phyloP scores from a whole-genome alignment of 1,140 invertebrate genomes.

The Halesus radiatus region DNA sequence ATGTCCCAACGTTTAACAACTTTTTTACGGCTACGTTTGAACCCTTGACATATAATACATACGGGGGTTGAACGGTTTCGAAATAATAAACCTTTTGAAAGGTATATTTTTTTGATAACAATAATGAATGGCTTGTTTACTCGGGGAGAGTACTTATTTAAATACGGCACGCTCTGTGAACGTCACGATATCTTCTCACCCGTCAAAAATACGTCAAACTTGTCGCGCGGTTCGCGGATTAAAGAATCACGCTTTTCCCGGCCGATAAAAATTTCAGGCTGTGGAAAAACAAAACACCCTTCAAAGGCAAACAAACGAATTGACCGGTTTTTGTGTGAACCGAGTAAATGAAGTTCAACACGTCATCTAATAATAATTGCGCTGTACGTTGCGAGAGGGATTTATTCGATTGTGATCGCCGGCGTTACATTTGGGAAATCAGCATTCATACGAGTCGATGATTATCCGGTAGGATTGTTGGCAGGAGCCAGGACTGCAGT shows the following conservation, averaged over 20 bases:
- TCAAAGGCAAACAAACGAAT: slow-evolving; percentile 6
- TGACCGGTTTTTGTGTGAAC: slow-evolving; percentile 9
- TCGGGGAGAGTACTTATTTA: background rate
- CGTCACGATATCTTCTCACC: slow-evolving; percentile 20
- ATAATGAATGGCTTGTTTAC: slow-evolving; percentile 10
- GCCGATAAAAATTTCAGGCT: slow-evolving; percentile 13
- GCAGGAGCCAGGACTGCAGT: no score
- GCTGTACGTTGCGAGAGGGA: background rate
- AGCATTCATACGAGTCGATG: slow-evolving; percentile 42
- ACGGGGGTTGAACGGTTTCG: background rate
- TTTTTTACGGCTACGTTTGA: no score
- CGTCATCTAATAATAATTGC: slow-evolving; percentile 34
- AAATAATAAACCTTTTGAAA: slow-evolving; percentile 10
- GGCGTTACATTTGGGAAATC: slow-evolving; percentile 49
- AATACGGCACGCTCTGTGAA: slow-evolving; percentile 21
- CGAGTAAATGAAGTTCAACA: slow-evolving; percentile 9
- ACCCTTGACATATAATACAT: no score
- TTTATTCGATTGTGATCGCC: slow-evolving; percentile 49
- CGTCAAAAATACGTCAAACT: slow-evolving; percentile 16
- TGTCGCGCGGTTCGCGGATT: slow-evolving; percentile 11
- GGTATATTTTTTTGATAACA: slow-evolving; percentile 2
- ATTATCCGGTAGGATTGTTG: slow-evolving; percentile 6
- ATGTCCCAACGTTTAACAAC: no score
- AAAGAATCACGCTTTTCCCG: slow-evolving; percentile 6
- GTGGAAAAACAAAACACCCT: slow-evolving; percentile 7